These are phyloP conservation scores for Anhinga rufa DNA, from an alignment of 2,113 vertebrate species.

Conservation along the genomic window DNA sequence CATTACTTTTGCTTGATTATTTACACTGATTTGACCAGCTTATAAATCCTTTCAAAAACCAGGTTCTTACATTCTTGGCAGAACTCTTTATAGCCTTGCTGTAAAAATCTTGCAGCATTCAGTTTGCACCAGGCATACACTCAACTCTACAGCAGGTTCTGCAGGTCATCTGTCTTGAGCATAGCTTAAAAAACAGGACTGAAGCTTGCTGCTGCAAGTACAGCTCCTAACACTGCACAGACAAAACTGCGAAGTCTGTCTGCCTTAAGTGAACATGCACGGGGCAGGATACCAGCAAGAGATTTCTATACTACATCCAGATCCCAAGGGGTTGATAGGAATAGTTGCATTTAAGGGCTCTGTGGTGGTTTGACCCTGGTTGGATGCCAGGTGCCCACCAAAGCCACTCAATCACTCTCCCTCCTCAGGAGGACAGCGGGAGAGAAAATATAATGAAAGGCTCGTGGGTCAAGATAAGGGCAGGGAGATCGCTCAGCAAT, in stretches of 20 bases:
- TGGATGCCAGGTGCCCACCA: no score
- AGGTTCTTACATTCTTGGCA: not conserved
- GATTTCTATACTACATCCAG: not conserved
- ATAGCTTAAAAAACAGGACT: not conserved
- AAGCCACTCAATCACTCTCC: no score
- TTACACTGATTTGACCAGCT: not conserved
- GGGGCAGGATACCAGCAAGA: not conserved
- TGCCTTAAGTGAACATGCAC: not conserved
- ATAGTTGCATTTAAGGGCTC: not conserved
- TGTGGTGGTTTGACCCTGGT: no score
- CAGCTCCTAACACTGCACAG: fast-evolving
- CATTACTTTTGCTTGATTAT: not conserved
- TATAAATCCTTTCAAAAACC: not conserved
- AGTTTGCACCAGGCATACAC: not conserved
- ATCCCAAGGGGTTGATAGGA: not conserved
- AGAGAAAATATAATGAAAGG: no score
- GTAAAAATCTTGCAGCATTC: not conserved
- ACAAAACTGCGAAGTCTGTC: not conserved
- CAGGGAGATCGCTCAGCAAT: no score
- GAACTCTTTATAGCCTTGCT: not conserved
- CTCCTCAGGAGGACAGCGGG: no score
- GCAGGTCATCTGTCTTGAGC: not conserved
- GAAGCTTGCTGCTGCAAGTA: not conserved
- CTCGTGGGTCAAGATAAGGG: no score
- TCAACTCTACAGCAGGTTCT: not conserved